Conservation (phyloP, 2,797 vertebrate species). For the Taenioides sp. region DNA sequence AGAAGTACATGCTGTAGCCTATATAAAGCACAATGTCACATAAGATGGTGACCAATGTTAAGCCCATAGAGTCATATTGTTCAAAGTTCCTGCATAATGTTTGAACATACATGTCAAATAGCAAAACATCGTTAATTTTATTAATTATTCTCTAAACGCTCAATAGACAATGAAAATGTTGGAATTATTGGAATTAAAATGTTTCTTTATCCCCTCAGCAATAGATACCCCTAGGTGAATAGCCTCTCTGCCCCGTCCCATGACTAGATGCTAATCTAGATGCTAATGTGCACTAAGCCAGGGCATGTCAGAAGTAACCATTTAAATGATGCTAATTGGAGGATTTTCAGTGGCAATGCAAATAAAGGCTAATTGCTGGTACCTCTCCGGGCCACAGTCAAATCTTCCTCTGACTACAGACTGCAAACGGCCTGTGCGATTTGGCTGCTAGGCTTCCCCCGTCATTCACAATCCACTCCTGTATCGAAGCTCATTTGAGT, state of each 20-base stretch:
- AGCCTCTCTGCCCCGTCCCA: constrained; percentile 28
- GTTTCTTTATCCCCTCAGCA: neutral
- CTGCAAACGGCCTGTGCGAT: constrained; percentile 25
- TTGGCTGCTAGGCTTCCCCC: constrained; percentile 41
- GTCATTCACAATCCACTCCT: constrained; percentile 49
- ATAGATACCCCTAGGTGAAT: constrained; percentile 1
- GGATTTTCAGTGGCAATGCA: constrained; percentile 55
- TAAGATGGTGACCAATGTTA: too few relatives aligned
- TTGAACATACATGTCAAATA: neutral
- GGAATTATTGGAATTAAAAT: neutral
- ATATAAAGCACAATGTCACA: too few relatives aligned
- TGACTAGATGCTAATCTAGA: constrained; percentile 31
- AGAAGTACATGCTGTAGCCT: too few relatives aligned
- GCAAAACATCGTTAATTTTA: neutral
- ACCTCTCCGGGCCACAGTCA: constrained; percentile 51
- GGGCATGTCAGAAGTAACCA: constrained; percentile 49
- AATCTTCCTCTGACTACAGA: constrained; percentile 38
- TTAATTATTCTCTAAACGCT: too few relatives aligned
- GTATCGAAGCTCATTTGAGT: constrained; percentile 68
- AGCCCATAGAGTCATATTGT: neutral
- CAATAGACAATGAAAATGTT: neutral
- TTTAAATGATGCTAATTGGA: constrained; percentile 62
- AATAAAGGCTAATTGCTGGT: constrained; percentile 63
- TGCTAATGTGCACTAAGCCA: constrained; percentile 43
- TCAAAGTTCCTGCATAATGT: neutral